These are phyloP conservation scores for Smutsia temminckii DNA, from an alignment of 2,797 vertebrate species.

Conservation along the genomic window DNA sequence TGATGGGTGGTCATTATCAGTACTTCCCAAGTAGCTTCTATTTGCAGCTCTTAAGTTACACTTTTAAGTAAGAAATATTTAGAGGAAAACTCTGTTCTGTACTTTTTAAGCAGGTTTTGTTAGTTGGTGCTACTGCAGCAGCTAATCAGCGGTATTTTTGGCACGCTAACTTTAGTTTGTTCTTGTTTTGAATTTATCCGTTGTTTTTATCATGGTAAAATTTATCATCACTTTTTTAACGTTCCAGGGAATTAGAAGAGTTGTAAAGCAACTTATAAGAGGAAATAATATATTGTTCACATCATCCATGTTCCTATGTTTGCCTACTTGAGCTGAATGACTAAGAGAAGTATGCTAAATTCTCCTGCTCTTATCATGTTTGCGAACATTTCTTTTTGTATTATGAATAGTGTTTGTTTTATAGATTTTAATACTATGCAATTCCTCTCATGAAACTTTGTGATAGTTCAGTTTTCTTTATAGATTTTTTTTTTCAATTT, in stretches of 20 bases:
- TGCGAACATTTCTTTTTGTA: background rate
- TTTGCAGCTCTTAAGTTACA: background rate
- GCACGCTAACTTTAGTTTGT: background rate
- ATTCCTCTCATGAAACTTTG: background rate
- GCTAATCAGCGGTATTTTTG: rapidly evolving
- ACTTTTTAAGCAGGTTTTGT: background rate
- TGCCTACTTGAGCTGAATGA: background rate
- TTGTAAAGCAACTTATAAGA: background rate
- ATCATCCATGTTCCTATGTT: background rate
- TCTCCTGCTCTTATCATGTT: background rate
- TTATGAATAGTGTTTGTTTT: background rate
- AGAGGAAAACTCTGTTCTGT: background rate
- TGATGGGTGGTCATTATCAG: background rate
- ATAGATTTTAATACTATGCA: background rate
- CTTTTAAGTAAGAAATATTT: background rate
- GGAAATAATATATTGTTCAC: background rate
- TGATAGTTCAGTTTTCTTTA: background rate
- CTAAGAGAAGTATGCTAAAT: background rate
- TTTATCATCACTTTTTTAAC: background rate
- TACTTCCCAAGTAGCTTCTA: background rate
- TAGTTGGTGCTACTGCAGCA: too few species aligned
- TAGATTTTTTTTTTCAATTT: background rate
- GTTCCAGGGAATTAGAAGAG: background rate
- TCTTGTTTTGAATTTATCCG: background rate
- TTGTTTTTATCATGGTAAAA: background rate